Conservation (phyloP, 2,797 vertebrate species). For the Pempheris klunzingeri region DNA sequence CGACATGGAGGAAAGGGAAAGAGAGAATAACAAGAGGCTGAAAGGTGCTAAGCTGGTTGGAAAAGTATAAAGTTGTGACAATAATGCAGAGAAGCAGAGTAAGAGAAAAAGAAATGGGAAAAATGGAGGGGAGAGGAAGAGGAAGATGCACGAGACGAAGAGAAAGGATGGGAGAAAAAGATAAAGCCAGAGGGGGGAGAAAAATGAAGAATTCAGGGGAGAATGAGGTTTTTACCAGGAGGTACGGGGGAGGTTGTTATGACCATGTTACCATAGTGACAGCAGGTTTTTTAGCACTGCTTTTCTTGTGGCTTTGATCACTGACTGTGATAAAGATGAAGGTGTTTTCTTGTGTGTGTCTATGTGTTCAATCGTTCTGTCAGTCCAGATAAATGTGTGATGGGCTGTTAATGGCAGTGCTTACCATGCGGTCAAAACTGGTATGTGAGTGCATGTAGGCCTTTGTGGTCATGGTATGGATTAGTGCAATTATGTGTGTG, state of each 20-base stretch:
- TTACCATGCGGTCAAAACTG: conserved; percentile 13
- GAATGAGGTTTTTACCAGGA: conserved; percentile 41
- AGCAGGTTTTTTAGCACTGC: conserved; percentile 56
- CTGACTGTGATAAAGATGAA: conserved; percentile 58
- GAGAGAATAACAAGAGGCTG: conserved; percentile 6
- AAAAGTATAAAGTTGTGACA: neutral
- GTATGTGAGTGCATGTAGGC: neutral
- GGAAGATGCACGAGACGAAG: conserved; percentile 4
- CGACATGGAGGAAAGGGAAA: neutral
- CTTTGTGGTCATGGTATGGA: neutral
- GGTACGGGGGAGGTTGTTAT: conserved; percentile 63
- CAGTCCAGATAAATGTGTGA: conserved; percentile 19
- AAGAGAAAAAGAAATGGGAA: neutral
- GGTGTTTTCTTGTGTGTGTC: conserved; percentile 18
- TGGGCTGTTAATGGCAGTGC: conserved; percentile 47
- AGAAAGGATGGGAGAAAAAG: neutral
- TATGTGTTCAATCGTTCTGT: conserved; percentile 23
- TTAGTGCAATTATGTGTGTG: neutral
- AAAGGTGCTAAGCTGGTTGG: conserved; percentile 21
- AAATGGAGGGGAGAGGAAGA: conserved; percentile 9
- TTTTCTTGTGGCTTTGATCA: conserved; percentile 61
- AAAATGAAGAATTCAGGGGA: conserved; percentile 28
- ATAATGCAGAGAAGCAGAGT: neutral
- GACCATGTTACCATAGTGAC: conserved; percentile 67
- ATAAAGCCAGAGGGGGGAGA: neutral